These are phyloP conservation scores for Lamellibrachia luymesi DNA, from an alignment of 1,140 invertebrate species.

Conservation along the genomic window DNA sequence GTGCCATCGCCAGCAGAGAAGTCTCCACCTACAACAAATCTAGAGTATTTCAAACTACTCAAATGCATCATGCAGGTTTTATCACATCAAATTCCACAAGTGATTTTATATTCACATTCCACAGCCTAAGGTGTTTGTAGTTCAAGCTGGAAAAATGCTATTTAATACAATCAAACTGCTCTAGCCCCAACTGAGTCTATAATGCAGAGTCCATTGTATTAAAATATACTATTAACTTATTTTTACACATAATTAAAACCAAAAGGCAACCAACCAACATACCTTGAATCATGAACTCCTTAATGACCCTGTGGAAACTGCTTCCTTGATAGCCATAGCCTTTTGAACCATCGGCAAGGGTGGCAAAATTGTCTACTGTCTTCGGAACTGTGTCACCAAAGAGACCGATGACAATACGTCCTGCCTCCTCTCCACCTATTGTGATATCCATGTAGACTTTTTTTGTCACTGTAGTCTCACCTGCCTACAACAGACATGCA, in stretches of 20 bases:
- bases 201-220: background rate
- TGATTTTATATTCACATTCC: background rate
- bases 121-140: too few relatives aligned
- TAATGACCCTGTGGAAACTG: constrained; percentile 56
- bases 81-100: background rate
- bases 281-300: constrained; percentile 58
- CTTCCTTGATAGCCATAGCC: constrained; percentile 49
- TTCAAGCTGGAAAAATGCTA: too few relatives aligned
- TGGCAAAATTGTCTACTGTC: constrained; percentile 88
- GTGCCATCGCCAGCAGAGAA: constrained; percentile 73
- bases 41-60: constrained; percentile 73
- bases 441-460: constrained; percentile 88
- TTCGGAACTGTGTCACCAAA: constrained; percentile 92
- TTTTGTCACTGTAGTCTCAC: constrained; percentile 14
- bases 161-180: too few relatives aligned
- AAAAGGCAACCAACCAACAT: constrained; percentile 41
- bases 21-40: constrained; percentile 83
- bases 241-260: background rate
- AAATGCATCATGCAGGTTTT: background rate
- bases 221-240: background rate
- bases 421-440: constrained; percentile 74
- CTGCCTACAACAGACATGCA: background rate
- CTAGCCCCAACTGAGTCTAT: too few relatives aligned
- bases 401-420: constrained; percentile 85
- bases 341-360: constrained; percentile 66